Evolutionary conservation across 2,888 invertebrate genomes (phyloP).

Genomic region (Aelia acuminata): DNA sequence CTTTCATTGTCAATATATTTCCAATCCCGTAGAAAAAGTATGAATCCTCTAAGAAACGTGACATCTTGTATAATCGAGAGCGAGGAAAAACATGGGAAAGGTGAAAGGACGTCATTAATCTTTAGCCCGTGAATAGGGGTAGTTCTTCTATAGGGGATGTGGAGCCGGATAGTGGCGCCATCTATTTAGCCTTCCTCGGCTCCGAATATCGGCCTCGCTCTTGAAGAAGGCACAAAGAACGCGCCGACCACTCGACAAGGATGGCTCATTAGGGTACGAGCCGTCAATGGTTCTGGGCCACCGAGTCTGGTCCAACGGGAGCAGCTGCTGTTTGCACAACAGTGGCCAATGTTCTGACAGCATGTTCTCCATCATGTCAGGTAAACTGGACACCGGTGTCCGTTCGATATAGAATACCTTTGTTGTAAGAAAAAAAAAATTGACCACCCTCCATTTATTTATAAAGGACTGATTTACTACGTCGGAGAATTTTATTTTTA

Average conservation of each 20-base stretch:
- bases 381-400: not conserved
- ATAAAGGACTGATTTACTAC: too few species aligned
- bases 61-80: conserved; percentile 42
- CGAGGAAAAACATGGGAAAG: conserved; percentile 43
- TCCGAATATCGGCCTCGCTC: not conserved
- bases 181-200: conserved; percentile 4
- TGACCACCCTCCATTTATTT: too few species aligned
- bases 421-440: too few species aligned
- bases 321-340: conserved; percentile 31
- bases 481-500: too few species aligned
- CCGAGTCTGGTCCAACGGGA: not conserved
- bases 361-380: not conserved
- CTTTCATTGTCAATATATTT: not conserved
- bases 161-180: not conserved
- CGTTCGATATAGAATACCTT: not conserved
- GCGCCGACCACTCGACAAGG: not conserved
- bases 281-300: not conserved
- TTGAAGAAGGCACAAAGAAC: not conserved
- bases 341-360: not conserved
- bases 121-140: conserved; percentile 3
- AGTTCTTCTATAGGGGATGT: not conserved
- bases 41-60: not conserved
- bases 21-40: not conserved
- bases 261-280: not conserved
- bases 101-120: conserved; percentile 33